Conservation (phyloP, 1,140 invertebrate species). For the Coelopa frigida region DNA sequence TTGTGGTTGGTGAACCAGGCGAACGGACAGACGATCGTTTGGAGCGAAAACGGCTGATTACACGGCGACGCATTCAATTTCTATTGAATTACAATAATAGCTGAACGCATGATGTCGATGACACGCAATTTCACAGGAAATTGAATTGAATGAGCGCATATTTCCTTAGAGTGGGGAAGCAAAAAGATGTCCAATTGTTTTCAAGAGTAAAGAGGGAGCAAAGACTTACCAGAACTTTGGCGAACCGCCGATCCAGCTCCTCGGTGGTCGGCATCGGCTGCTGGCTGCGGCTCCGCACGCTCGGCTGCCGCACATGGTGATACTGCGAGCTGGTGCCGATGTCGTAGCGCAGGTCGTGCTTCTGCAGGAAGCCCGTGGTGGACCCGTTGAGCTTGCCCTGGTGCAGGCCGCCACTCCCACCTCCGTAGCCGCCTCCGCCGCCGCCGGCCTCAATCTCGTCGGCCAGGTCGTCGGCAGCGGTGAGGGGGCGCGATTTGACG, state of each 20-base stretch:
- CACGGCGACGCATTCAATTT: too few relatives aligned
- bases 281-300: slow-evolving; percentile 65
- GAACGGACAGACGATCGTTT: too few relatives aligned
- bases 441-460: slow-evolving; percentile 21
- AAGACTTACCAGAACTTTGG: slow-evolving; percentile 85
- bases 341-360: slow-evolving; percentile 40
- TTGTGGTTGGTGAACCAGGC: too few relatives aligned
- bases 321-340: slow-evolving; percentile 38
- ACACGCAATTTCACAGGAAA: too few relatives aligned
- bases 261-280: slow-evolving; percentile 80
- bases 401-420: neutral
- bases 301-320: slow-evolving; percentile 55
- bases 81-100: too few relatives aligned
- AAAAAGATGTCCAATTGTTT: too few relatives aligned
- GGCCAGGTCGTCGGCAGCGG: slow-evolving; percentile 22
- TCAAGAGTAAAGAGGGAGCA: too few relatives aligned
- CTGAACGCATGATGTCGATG: too few relatives aligned
- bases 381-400: neutral
- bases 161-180: too few relatives aligned
- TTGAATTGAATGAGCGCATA: too few relatives aligned
- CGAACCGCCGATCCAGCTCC: slow-evolving; percentile 85
- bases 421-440: slow-evolving; percentile 22
- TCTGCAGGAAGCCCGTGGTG: slow-evolving; percentile 28
- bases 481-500: slow-evolving; percentile 35
- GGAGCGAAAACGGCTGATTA: too few relatives aligned